phyloP scores from a whole-genome alignment of 1,140 invertebrate species.

The Aradophagus sp. region DNA sequence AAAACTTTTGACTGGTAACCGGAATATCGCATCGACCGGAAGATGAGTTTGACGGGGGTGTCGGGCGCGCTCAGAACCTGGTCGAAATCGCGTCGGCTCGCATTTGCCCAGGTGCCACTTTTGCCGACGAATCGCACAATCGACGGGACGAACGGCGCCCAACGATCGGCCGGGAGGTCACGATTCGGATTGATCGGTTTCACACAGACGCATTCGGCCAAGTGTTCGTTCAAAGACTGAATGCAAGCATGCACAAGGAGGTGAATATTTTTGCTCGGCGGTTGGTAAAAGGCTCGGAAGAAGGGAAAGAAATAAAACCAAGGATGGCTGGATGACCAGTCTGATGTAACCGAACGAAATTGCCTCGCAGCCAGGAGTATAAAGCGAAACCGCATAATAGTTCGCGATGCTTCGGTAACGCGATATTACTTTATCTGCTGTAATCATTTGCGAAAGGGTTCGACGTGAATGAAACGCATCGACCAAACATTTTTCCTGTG shows the following conservation, averaged over 20 bases:
- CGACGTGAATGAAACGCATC: conserved; percentile 30
- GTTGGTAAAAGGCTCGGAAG: conserved; percentile 60
- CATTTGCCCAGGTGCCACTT: background rate
- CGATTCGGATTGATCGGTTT: conserved; percentile 1
- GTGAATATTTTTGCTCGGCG: conserved; percentile 60
- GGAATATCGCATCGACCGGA: conserved; percentile 2
- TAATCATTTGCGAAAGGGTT: conserved; percentile 52
- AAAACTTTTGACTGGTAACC: conserved; percentile 6
- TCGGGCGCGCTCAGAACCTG: no score
- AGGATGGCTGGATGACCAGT: conserved; percentile 71
- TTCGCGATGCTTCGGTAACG: conserved; percentile 31
- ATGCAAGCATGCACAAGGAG: conserved; percentile 61
- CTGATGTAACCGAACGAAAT: conserved; percentile 73
- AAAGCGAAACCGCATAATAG: conserved; percentile 62
- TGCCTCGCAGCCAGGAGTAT: conserved; percentile 61
- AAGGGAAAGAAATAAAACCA: conserved; percentile 61
- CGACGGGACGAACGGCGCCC: background rate
- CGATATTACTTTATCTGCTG: conserved; percentile 46
- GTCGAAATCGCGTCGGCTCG: no score
- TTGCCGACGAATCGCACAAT: background rate
- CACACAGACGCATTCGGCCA: conserved; percentile 48
- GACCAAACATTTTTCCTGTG: conserved; percentile 9
- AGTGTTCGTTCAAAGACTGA: conserved; percentile 64
- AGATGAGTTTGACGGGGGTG: no score
- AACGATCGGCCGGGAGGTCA: no score